phyloP scores from a whole-genome alignment of 2,888 invertebrate species.

The Dryobota labecula region DNA sequence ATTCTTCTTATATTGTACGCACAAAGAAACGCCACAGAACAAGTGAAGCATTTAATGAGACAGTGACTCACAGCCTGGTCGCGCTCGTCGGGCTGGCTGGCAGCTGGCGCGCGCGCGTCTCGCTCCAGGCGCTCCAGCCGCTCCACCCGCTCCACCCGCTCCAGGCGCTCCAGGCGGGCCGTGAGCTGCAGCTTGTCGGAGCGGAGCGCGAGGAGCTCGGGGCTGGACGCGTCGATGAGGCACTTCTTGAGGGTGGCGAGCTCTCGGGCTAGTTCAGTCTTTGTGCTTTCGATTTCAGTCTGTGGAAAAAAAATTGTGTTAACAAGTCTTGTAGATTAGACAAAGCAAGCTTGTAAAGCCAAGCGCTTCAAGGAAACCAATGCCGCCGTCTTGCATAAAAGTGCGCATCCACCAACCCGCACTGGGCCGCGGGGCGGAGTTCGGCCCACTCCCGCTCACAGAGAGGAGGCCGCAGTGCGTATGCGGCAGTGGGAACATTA shows the following conservation, averaged over 20 bases:
- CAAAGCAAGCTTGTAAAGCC: no score
- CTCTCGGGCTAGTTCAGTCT: conserved; percentile 81
- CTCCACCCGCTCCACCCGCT: not conserved
- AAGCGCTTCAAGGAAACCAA: no score
- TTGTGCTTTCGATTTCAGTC: conserved; percentile 88
- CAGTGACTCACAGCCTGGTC: conserved; percentile 83
- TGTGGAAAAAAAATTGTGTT: conserved; percentile 64
- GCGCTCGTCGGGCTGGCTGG: conserved; percentile 71
- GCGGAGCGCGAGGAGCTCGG: conserved; percentile 78
- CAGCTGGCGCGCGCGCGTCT: conserved; percentile 65
- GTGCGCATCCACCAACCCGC: no score
- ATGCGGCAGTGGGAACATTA: no score
- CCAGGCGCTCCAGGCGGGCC: conserved; percentile 41
- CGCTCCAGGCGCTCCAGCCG: conserved; percentile 19
- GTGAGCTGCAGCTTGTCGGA: conserved; percentile 68
- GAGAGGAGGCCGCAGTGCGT: no score
- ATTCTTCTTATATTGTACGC: not conserved
- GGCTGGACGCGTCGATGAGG: conserved; percentile 72
- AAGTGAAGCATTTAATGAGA: conserved; percentile 58
- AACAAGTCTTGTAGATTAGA: no score
- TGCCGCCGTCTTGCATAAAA: no score
- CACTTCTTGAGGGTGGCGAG: conserved; percentile 82
- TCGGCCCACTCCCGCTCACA: no score
- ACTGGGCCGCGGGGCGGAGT: no score
- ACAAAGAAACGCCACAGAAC: conserved; percentile 51